A percentile compares a stretch with the other conserved stretches of the same genome.
These are phyloP conservation scores for Drosophila pandora DNA, from an alignment of 1,140 invertebrate genomes.

Conservation along the genomic window DNA sequence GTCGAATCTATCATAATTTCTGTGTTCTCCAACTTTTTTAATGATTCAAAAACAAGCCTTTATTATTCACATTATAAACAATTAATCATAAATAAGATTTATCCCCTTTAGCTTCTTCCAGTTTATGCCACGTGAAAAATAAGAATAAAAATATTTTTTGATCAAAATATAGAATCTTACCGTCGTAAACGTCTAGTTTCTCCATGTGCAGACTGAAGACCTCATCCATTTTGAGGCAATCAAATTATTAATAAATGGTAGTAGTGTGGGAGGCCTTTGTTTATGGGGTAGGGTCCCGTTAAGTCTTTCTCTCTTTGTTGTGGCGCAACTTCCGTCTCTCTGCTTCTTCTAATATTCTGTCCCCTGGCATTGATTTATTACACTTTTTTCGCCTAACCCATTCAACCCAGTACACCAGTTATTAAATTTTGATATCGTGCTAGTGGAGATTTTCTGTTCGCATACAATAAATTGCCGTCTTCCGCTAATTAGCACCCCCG, in stretches of 20 bases:
- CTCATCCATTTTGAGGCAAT: constrained; percentile 67
- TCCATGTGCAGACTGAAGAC: constrained; percentile 77
- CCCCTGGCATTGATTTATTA: constrained; percentile 70
- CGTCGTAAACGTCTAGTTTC: constrained; percentile 73
- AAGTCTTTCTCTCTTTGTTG: constrained; percentile 63
- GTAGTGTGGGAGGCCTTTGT: background rate
- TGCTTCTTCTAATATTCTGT: constrained; percentile 18
- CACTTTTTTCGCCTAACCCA: constrained; percentile 50
- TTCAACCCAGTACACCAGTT: constrained; percentile 1
- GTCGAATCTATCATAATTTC: too few species aligned
- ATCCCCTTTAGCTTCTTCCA: too few species aligned
- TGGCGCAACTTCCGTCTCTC: constrained; percentile 35
- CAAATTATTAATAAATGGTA: constrained; percentile 39
- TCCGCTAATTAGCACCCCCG: constrained; percentile 48
- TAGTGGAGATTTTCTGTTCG: constrained; percentile 22
- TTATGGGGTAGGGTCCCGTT: constrained; percentile 26
- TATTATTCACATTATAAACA: too few species aligned
- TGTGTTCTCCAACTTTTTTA: too few species aligned
- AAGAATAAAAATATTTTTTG: background rate
- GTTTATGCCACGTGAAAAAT: background rate
- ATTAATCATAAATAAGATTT: too few species aligned
- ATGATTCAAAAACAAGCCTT: too few species aligned
- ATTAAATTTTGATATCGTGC: constrained; percentile 35
- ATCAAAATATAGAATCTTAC: constrained; percentile 31
- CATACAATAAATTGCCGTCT: constrained; percentile 46